phyloP scores from a whole-genome alignment of 2,797 vertebrate genomes.

The Lacerta viridis region DNA sequence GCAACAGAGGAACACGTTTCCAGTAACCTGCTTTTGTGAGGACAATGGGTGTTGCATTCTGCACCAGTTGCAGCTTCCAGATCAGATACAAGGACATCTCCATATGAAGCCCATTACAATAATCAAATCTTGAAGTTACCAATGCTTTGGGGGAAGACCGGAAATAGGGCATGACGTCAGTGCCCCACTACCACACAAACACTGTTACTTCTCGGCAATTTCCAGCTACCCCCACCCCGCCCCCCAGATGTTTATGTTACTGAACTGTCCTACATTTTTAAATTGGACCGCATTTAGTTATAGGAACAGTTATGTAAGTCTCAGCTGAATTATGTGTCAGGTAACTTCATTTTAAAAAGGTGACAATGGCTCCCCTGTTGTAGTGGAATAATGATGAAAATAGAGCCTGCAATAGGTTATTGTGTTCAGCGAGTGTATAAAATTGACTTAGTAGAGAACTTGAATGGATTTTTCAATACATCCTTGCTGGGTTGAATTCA shows the following conservation, averaged over 20 bases:
- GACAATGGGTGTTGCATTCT: no score
- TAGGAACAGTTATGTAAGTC: background rate
- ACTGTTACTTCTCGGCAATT: background rate
- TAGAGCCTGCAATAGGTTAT: constrained; percentile 11
- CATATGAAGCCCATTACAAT: no score
- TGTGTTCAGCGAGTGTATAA: constrained; percentile 43
- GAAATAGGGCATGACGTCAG: background rate
- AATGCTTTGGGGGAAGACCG: background rate
- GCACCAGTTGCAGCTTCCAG: no score
- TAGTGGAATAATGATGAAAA: constrained; percentile 7
- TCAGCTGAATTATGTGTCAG: background rate
- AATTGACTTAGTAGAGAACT: constrained; percentile 31
- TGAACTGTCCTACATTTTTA: constrained; percentile 29
- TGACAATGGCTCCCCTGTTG: constrained; percentile 1
- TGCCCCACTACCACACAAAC: no score
- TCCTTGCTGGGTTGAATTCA: constrained; percentile 33
- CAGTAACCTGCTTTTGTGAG: no score
- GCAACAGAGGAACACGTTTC: no score
- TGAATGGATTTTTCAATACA: constrained; percentile 36
- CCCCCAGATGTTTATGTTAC: background rate
- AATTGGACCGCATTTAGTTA: background rate
- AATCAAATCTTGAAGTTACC: no score
- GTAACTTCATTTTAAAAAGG: background rate
- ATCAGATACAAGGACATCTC: no score
- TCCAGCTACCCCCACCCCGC: no score